Evolutionary conservation across 2,888 invertebrate genomes (phyloP), one percentile per base, ranked within the genome.

Genomic region (Atethmia centrago): DNA sequence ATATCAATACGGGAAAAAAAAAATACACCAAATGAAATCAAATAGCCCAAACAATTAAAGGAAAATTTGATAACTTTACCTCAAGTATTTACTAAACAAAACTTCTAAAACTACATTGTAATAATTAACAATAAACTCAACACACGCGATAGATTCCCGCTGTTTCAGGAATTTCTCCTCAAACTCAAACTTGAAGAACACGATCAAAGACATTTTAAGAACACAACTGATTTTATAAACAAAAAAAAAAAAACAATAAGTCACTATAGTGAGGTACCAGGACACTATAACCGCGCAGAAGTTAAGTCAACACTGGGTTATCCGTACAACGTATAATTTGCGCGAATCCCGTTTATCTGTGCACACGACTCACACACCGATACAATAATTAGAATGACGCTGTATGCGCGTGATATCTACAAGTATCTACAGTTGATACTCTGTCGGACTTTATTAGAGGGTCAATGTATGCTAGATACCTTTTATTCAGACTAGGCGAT

Each of bases 151-250:
- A 62, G 68, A 85, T 71, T 86, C 83, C 75, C 84, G 77, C 31
- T 76, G 82, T 68, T 85, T 77, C 82, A 85, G 76, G 45, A 85
- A 83, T 70, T 79, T 84, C 40, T 86, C 82, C 73, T 86, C 83
- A 65, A 83, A 78, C 53, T 89, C 84, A 70, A 81, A 79, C 51
- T 86, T 88, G 62, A 81, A 76, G 75, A 83, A 83, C 72, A 91
- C 88, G 87, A 88, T 87, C 25, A 91, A 56, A 64, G 90, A 88
- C 93, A 93, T 93, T 78, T 83, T 88, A 51, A 16, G 28, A 63
- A 74, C 64, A 67, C 70, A 62, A 74, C 63, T 63, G 31, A 59
- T 62, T 42, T 77, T 47, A 55, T 14, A 28, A 49, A 51, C 70
- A 3, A 79, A 66, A 63, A 16, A 68, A 49, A 19, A 63, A 67